Evolutionary conservation across 2,888 invertebrate species (phyloP), one percentile per base, ranked within the genome.

Genomic region (Rotaria sp.): DNA sequence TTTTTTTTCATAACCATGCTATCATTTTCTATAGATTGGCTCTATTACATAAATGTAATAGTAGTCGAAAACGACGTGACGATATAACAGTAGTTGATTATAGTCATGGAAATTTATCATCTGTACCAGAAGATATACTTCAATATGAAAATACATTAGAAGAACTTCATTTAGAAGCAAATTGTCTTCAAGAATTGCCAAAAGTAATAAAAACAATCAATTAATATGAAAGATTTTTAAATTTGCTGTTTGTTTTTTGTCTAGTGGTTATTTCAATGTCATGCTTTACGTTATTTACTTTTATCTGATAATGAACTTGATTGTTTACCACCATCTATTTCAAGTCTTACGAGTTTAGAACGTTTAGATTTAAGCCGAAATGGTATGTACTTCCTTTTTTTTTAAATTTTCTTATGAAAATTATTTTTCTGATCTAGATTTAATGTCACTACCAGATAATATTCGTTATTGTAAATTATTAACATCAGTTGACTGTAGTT

Each of bases 231-330:
- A 41, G 11, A 24, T 41, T 52, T 30, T 50, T 59, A 10, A 21
- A 7, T 30, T 13, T 15, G 8, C 3, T 55, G 80, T 38, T 13
- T 8, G 11, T 45, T 87, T 41, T 88, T 57, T 84, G 88, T 88
- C 74, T 88, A 90, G 90, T 95, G 95, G 90, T 92, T 96, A 88
- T 96, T 96, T 91, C 96, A 96, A 92, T 97, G 96, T 92, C 95
- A 96, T 93, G 96, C 95, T 88, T 92, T 97, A 88, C 94, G 94
- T 89, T 94, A 94, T 89, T 92, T 97, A 88, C 94, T 94, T 89
- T 93, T 96, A 87, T 95, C 95, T 91, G 96, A 96, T 92, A 97
- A 97, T 92, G 96, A 96, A 91, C 93, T 97, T 88, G 94, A 94
- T 90, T 93, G 93, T 87, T 93, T 97, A 90, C 96, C 96, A 87